Percentiles rank a stretch among this genome's conserved stretches.
phyloP scores from a whole-genome alignment of 2,888 invertebrate species.

The Hesperia comma region DNA sequence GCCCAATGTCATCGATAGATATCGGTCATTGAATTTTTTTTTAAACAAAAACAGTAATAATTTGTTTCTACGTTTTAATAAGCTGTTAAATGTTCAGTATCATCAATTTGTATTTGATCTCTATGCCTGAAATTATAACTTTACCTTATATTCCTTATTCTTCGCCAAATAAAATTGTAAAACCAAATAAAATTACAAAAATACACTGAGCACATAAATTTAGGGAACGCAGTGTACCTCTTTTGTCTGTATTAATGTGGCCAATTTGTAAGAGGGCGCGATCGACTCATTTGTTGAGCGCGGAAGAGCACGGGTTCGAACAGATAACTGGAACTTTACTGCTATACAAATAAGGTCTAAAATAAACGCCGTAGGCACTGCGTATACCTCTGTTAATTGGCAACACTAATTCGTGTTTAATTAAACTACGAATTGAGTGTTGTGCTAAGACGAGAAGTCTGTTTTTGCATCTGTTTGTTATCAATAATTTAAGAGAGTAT shows the following conservation, averaged over 20 bases:
- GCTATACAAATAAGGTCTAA: slow-evolving; percentile 33
- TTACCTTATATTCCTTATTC: too few species aligned
- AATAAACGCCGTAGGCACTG: slow-evolving; percentile 34
- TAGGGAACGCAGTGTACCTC: slow-evolving; percentile 44
- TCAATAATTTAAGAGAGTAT: not conserved
- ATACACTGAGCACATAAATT: slow-evolving; percentile 44
- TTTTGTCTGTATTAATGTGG: slow-evolving; percentile 74
- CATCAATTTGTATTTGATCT: too few species aligned
- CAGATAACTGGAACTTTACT: slow-evolving; percentile 38
- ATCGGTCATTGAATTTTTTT: too few species aligned
- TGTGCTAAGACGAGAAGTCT: slow-evolving; percentile 38
- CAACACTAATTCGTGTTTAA: slow-evolving; percentile 69
- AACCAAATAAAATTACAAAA: not conserved
- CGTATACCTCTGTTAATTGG: slow-evolving; percentile 58
- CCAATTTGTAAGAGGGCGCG: slow-evolving; percentile 80
- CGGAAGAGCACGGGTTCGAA: slow-evolving; percentile 43
- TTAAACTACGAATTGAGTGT: slow-evolving; percentile 53
- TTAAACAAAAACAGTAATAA: too few species aligned
- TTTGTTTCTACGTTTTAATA: too few species aligned
- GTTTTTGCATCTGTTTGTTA: slow-evolving; percentile 47
- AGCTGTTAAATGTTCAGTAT: too few species aligned
- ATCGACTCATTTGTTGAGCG: slow-evolving; percentile 71
- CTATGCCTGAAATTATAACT: too few species aligned
- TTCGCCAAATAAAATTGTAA: not conserved
- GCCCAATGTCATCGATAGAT: too few species aligned